Evolutionary conservation across 2,888 invertebrate genomes (phyloP), one percentile per base, ranked within the genome.

Genomic region (Liopterus haemorrhoidalis): DNA sequence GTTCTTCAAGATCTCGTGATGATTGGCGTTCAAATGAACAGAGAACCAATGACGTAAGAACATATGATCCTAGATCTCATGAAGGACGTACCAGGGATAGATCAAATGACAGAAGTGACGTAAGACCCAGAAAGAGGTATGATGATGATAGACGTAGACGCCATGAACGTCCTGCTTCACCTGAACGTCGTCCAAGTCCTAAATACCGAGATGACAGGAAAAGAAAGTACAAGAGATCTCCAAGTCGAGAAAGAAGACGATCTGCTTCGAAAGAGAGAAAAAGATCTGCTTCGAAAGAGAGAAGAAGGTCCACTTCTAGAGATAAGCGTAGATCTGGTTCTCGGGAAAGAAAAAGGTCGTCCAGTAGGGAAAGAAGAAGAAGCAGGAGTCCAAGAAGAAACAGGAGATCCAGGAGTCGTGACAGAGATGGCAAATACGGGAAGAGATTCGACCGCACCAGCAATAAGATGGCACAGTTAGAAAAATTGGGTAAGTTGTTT

Each of bases 391-490:
- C 53, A 15, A 55, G 60, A 36, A 52, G 60, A 49, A 47, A 54
- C 14, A 49, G 55, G 41, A 41, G 63, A 39, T 61, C 62, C 9
- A 59, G 57, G 25, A 64, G 64, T 49, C 58, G 59, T 27, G 63
- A 62, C 41, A 55, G 59, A 39, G 58, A 57, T 19, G 58, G 58
- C 49, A 52, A 57, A 63, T 56, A 69, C 60, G 56, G 67, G 59
- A 54, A 69, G 62, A 53, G 70, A 59, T 60, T 68, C 40, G 72
- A 72, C 33, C 67, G 71, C 31, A 64, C 66, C 14, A 63, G 66
- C 38, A 69, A 60, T 41, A 71, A 70, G 57, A 59, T 70, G 48
- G 70, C 70, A 11, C 67, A 69, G 48, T 56, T 71, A 33, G 72
- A 71, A 48, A 73, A 72, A 57, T 59, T 70, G 53, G 73, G 74